Base-by-base conservation (phyloP, 1,140 invertebrate species). In the Apis dorsata region DNA sequence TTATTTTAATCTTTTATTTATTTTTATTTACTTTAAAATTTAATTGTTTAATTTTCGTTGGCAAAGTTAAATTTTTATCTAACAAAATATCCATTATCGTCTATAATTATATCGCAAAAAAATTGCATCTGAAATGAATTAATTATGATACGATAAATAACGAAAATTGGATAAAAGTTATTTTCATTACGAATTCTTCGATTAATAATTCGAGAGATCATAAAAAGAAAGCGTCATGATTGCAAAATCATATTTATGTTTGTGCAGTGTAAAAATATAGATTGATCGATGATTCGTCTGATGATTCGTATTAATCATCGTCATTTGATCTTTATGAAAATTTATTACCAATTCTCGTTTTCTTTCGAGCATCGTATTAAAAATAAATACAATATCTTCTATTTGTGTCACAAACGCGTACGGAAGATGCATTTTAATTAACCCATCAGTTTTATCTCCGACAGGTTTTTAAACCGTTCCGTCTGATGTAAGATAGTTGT, bases 361-460 rank as follows among this genome's bases (percentile, higher is more conserved):
- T 8, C 11, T 51, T 70, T 12, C 53, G 7, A 19, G 1, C 2
- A 1, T 51, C 0, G 8, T 24, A 8, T 21, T 70, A 79, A 70
- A 79, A 70, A 44, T 79, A 79, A 59, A n/a, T 21, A 44, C 28
- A 19, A 49, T 57, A 59, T 17, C 62, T 49, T 28, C 49, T 51
- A 28, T 71, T 72, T 44, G 0, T 65, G 60, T 55, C 60, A 59
- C 72, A 53, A 44, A 24, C 24, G 10, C 5, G 24, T 72, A 72
- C 49, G 49, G 44, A 53, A 53, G 5, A 28, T 63, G 66, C 77
- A 71, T 65, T 51, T 21, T 59, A 68, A 60, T 84, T 68, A 55
- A 60, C 11, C n/a, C 44, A 17, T 73, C 7, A 34, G 62, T 75
- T 49, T 57, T 66, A 60, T 53, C 28, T 44, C 1, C 1, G 63